Percentiles rank a stretch among this genome's conserved stretches.
Conservation (phyloP, 2,797 vertebrate genomes). For the Linurgus olivaceus region DNA sequence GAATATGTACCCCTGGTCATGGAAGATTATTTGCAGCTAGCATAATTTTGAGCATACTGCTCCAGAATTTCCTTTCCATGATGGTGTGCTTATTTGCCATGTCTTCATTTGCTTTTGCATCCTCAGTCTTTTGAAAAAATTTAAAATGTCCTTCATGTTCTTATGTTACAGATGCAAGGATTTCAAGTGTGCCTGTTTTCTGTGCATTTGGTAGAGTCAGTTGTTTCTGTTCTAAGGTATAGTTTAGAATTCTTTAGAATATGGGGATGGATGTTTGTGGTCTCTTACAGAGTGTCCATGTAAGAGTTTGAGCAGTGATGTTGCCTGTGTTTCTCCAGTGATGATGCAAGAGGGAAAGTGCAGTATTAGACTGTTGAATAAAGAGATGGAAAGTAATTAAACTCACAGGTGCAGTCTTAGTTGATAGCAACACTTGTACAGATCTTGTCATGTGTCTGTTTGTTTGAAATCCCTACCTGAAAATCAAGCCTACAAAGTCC, state of each 20-base stretch:
- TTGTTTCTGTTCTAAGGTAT: background rate
- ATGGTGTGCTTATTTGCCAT: background rate
- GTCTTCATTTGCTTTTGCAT: background rate
- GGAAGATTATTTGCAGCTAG: background rate
- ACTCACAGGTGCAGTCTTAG: background rate
- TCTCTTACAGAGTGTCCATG: rapidly evolving
- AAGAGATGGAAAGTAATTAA: background rate
- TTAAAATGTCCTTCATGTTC: background rate
- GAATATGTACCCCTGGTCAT: background rate
- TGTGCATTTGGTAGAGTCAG: background rate
- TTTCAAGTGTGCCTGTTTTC: background rate
- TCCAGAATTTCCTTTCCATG: background rate
- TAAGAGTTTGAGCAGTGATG: background rate
- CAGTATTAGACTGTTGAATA: background rate
- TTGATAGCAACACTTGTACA: background rate
- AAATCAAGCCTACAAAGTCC: background rate
- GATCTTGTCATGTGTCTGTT: background rate
- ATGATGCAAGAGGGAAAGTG: background rate
- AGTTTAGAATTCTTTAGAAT: background rate
- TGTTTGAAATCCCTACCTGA: background rate
- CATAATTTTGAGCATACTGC: background rate
- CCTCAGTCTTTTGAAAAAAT: background rate
- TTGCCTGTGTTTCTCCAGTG: background rate
- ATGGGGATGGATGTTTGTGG: background rate
- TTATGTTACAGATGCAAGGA: rapidly evolving